phyloP scores from a whole-genome alignment of 2,888 invertebrate genomes.

The Chrysopilus asiliformis region DNA sequence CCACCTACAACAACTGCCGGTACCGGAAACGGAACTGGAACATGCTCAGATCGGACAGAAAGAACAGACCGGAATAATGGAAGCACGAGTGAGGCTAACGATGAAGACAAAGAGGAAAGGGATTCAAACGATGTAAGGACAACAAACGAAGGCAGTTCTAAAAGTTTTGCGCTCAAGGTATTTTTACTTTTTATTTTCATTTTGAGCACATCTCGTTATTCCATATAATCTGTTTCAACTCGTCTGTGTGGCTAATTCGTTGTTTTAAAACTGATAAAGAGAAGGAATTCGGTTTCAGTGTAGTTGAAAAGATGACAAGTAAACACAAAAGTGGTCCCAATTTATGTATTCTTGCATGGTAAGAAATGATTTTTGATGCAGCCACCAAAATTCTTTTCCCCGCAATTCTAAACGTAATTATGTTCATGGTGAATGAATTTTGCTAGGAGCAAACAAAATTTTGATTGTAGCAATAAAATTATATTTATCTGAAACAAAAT shows the following conservation, averaged over 20 bases:
- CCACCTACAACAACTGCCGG: constrained; percentile 35
- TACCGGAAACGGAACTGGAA: constrained; percentile 20
- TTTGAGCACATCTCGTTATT: constrained; percentile 5
- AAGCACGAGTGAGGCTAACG: constrained; percentile 34
- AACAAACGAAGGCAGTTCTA: constrained; percentile 17
- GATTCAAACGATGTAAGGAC: constrained; percentile 33
- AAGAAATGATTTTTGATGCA: too few relatives aligned
- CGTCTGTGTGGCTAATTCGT: background rate
- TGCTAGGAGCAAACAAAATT: too few relatives aligned
- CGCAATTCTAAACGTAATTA: too few relatives aligned
- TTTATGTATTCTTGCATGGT: too few relatives aligned
- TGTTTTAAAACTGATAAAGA: too few relatives aligned
- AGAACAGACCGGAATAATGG: constrained; percentile 35
- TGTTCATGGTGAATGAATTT: too few relatives aligned
- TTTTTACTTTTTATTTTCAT: constrained; percentile 13
- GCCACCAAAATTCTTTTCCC: too few relatives aligned
- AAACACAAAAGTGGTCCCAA: too few relatives aligned
- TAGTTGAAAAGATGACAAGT: too few relatives aligned
- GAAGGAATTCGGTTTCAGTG: too few relatives aligned
- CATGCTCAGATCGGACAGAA: constrained; percentile 19
- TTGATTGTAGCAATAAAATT: too few relatives aligned
- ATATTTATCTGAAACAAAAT: too few relatives aligned
- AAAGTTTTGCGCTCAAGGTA: constrained; percentile 20
- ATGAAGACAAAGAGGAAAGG: constrained; percentile 33
- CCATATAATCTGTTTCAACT: background rate